Evolutionary conservation across 2,797 vertebrate genomes (phyloP).

Genomic region (Yasuhikotakia modesta): DNA sequence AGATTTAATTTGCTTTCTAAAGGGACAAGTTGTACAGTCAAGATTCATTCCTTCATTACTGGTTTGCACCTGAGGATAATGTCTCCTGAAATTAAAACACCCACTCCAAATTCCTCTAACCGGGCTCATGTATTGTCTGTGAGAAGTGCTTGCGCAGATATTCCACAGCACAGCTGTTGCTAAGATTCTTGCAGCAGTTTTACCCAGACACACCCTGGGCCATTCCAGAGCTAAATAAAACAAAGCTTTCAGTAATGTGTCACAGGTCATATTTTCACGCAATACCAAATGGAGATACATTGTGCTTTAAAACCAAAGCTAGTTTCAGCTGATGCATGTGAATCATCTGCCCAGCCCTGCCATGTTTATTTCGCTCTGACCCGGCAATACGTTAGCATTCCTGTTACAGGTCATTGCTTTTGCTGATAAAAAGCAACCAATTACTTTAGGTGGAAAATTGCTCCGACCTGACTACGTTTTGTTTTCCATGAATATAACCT

Average conservation of each 20-base stretch:
- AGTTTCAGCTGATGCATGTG: slow-evolving; percentile 1
- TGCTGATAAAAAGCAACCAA: slow-evolving; percentile 57
- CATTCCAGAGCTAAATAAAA: not conserved
- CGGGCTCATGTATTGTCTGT: no score
- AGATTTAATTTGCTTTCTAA: not conserved
- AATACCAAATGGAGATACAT: not conserved
- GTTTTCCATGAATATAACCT: slow-evolving; percentile 64
- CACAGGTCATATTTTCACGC: slow-evolving; percentile 3
- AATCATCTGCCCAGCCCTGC: slow-evolving; percentile 1
- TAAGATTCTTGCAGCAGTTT: slow-evolving; percentile 4
- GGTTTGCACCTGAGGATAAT: slow-evolving; percentile 1
- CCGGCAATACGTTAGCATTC: slow-evolving; percentile 57
- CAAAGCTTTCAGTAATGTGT: not conserved
- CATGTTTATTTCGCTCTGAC: slow-evolving; percentile 29
- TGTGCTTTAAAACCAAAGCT: not conserved
- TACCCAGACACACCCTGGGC: slow-evolving; percentile 16
- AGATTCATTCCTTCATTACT: no score
- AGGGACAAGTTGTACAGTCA: not conserved
- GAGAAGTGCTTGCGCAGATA: no score
- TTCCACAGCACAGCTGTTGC: not conserved
- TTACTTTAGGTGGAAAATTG: slow-evolving; percentile 63
- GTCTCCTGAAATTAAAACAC: not conserved
- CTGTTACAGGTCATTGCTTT: slow-evolving; percentile 52
- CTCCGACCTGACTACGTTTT: slow-evolving; percentile 63
- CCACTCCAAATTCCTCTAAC: not conserved